Conservation (phyloP, 2,113 vertebrate species). For the Balaenoptera acutorostrata region DNA sequence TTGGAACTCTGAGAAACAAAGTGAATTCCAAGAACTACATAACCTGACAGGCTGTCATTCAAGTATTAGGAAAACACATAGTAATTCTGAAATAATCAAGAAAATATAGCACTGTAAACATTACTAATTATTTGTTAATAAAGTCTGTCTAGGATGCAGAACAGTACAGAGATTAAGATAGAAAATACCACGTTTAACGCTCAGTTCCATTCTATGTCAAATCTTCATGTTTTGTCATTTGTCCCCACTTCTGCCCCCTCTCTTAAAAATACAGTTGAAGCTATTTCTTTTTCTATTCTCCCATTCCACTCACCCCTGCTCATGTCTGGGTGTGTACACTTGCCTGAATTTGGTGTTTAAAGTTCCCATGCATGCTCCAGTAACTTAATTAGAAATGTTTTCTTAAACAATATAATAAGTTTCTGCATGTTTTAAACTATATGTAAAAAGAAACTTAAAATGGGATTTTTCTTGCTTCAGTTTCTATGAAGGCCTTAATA, state of each 20-base stretch:
- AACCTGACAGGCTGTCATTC: neutral
- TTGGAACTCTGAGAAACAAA: neutral
- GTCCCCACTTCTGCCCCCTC: neutral
- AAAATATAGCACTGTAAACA: neutral
- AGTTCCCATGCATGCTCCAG: neutral
- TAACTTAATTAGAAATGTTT: neutral
- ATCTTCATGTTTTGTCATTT: neutral
- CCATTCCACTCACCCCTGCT: neutral
- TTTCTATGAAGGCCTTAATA: neutral
- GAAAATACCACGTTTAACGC: neutral
- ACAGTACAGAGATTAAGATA: neutral
- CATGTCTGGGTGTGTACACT: neutral
- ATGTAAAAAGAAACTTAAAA: neutral
- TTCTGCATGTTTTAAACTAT: neutral
- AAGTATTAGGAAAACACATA: neutral
- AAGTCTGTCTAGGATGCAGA: neutral
- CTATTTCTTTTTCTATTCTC: neutral
- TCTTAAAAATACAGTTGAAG: neutral
- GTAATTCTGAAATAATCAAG: neutral
- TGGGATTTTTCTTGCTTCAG: neutral
- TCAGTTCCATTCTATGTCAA: neutral
- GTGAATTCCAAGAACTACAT: neutral
- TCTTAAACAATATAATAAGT: neutral
- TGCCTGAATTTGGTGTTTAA: neutral
- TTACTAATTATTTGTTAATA: neutral